Base-by-base conservation (phyloP, 1,140 invertebrate species). In the Brachionus rotundiformis region DNA sequence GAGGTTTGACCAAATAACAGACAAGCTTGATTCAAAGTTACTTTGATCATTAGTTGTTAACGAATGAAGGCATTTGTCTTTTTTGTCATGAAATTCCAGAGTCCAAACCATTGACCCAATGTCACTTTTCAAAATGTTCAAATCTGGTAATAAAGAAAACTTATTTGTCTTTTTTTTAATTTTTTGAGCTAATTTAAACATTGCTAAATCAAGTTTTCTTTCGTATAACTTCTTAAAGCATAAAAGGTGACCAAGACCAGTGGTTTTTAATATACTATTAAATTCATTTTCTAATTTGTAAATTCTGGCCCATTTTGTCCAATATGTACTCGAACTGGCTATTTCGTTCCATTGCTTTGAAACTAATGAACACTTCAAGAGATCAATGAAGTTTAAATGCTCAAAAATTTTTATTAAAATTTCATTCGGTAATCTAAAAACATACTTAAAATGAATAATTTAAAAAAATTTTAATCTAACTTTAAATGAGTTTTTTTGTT, bases 11-110 rank as follows among this genome's bases (percentile, higher is more conserved):
- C 68, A 73, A 13, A 73, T 19, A 25, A 73, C 19, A 11, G 68
- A 73, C 11, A 73, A 73, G 3, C 36, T n/a, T 25, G 68, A 39
- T n/a, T 73, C 68, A 25, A 73, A 73, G 27, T 73, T 73, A 41
- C 44, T 73, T 44, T 73, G 68, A 13, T 73, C 68, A 27, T 41
- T 41, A 1, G 68, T 44, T 3, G 1, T 23, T 13, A 73, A 25
- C 13, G 19, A 41, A 13, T 3, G 25, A 6, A 73, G 23, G 11
- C 19, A 23, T 4, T 44, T 73, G 11, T 41, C 19, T 13, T 31
- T 27, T 73, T 73, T 73, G 25, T 73, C 36, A 44, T 25, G 29
- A 73, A 73, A 47, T 3, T 73, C 36, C 23, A 73, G 25, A 13
- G 19, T 44, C 68, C 68, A 73, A 23, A 16, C 11, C 16, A 71